Evolutionary conservation across 1,140 invertebrate genomes (phyloP), one percentile per base, ranked within the genome.

Genomic region (Leptonema lineaticorne): DNA sequence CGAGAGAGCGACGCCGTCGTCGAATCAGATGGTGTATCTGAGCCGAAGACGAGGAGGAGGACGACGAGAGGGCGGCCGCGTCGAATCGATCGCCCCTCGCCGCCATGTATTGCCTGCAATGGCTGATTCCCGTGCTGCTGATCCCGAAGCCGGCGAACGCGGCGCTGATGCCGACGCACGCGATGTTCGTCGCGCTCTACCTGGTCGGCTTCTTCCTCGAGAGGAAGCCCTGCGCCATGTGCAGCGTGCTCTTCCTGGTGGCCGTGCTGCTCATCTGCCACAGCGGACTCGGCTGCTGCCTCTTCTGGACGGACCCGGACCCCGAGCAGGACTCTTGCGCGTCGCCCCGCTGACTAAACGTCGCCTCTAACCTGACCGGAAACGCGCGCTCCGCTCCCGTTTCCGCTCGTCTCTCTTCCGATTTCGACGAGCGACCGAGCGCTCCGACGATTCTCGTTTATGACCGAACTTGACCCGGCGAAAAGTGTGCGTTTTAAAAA

Each of bases 21-120:
- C 7, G 16, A 46, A 46, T 9, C 41, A 4, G 41, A 46, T 7
- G 41, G 3, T 46, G 41, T 33, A 46, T 46, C 41, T 4, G 6
- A 16, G 16, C 3, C 7, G 16, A 4, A 46, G 16, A 46, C 41
- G 16, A 7, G 41, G 16, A 46, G 7, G 16, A 4, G 7, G 30
- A 5, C 59, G 33, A 3, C 59, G n/a, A 29, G 57, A 29, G n/a
- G 50, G 16, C 6, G 28, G 50, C 2, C 5, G 50, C 26, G 45
- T 45, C 7, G 59, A 18, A 8, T 18, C 3, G 28, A 29, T 24
- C 18, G 18, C 53, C 24, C 56, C 1, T n/a, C 11, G 18, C 16
- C 33, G 26, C n/a, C 62, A 99, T 99, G 96, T 99, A 98, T 86
- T 99, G 96, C 84, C 87, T 99, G 75, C 96, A 98, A 86, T 98